Conservation (phyloP, 2,113 vertebrate species). For the western clawed frog (Xenopus tropicalis) region UCB_Xtro_10.0 CM004445.2:101764001-101764500, state of each 20-base stretch:
- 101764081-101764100: slow-evolving; percentile 78
- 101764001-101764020: slow-evolving; percentile 89
- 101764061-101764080: slow-evolving; percentile 87
- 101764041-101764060: slow-evolving; percentile 68
- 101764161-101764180: slow-evolving; percentile 97
- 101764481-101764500: slow-evolving; percentile 67
- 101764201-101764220: slow-evolving; percentile 76
- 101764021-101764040: slow-evolving; percentile 94
- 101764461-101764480: slow-evolving; percentile 62
- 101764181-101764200: slow-evolving; percentile 84
- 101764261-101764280: slow-evolving; percentile 75
- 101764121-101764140: slow-evolving; percentile 84
- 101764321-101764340: slow-evolving; percentile 63
- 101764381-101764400: slow-evolving; percentile 61
- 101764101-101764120: slow-evolving; percentile 93
- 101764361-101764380: slow-evolving; percentile 67
- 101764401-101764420: slow-evolving; percentile 57
- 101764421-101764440: slow-evolving; percentile 65
- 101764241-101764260: slow-evolving; percentile 61
- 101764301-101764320: slow-evolving; percentile 70
- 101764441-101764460: slow-evolving; percentile 73
- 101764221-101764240: slow-evolving; percentile 69
- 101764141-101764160: slow-evolving; percentile 99
- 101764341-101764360: slow-evolving; percentile 70
- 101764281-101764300: slow-evolving; percentile 63